Evolutionary conservation across 2,888 invertebrate genomes (phyloP).

Genomic region (Uropetala carovei): DNA sequence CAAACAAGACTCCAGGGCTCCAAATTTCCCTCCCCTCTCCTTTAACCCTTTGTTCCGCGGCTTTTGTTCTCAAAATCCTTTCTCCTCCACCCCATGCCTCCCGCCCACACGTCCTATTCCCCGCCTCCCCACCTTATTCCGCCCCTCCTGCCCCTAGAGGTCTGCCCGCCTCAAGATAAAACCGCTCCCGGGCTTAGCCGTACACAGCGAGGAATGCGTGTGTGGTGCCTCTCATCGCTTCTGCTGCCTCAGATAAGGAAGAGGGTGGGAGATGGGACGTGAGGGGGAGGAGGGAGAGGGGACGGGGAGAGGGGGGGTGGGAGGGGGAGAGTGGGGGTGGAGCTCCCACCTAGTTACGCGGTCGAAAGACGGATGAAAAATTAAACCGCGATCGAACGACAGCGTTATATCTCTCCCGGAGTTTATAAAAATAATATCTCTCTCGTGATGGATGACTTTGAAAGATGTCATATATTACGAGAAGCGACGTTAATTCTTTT

Average conservation of each 20-base stretch:
- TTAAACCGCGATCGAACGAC: too few species aligned
- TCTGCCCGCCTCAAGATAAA: not conserved
- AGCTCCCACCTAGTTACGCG: not conserved
- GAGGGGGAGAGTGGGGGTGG: not conserved
- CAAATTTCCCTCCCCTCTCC: not conserved
- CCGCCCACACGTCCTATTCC: not conserved
- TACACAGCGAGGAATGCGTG: not conserved
- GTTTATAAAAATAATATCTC: too few species aligned
- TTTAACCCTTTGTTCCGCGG: not conserved
- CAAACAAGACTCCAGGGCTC: not conserved
- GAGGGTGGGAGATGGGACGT: not conserved
- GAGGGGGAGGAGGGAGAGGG: not conserved
- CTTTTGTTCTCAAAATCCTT: constrained; percentile 33
- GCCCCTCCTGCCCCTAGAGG: not conserved
- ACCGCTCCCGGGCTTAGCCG: not conserved
- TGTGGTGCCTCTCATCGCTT: not conserved
- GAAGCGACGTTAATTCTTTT: too few species aligned
- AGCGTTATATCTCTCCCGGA: too few species aligned
- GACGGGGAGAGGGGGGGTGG: not conserved
- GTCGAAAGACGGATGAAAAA: too few species aligned
- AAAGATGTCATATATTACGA: too few species aligned
- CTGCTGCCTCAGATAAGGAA: not conserved
- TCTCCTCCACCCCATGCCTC: not conserved
- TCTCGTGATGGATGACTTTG: too few species aligned
- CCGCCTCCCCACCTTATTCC: too few species aligned